Base-by-base conservation (phyloP, 2,113 vertebrate species). In the Cavia aperea region DNA sequence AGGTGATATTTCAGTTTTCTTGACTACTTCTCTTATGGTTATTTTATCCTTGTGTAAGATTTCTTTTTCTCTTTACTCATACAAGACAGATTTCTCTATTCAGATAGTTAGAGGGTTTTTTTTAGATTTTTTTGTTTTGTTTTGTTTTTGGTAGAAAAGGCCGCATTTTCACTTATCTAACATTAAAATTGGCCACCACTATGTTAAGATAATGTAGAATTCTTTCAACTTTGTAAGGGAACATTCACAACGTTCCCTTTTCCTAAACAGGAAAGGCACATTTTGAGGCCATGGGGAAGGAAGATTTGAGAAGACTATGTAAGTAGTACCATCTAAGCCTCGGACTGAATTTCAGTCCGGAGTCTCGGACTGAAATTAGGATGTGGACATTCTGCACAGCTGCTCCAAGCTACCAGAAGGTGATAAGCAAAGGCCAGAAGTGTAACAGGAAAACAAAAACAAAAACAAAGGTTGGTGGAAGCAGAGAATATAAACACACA, bases 141-240 rank as follows among this genome's bases (percentile, higher is more conserved):
- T 39, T 11, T 60, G 36, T 62, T 62, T 88, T 39, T 60, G 5
- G 15, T 58, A 88, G 60, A 43, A 93, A 26, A 9, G 49, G n/a
- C 43, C 89, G 36, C 83, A 75, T 86, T 95, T 81, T 93, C 54
- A 86, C 88, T 95, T 91, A 94, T 19, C 70, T 4, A 49, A 87
- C 88, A 96, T 89, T 87, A 96, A 94, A 96, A 95, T 36, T 93
- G 87, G 88, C 79, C 81, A 79, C 87, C 92, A 95, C 87, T 93
- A 96, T 91, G n/a, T 94, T 79, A 92, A 92, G 82, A 60, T 68
- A 93, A 86, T 88, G 73, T 62, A 88, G 86, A 90, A 75, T 75
- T 65, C 49, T 92, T 26, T 92, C 81, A 56, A 86, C 54, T 92
- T 60, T 70, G 21, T 93, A 56, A 60, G 24, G 4, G 8, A 91